Percentiles rank a stretch among this genome's conserved stretches.
Conservation (phyloP, 2,797 vertebrate genomes). For the Halcyon chelicuti region DNA sequence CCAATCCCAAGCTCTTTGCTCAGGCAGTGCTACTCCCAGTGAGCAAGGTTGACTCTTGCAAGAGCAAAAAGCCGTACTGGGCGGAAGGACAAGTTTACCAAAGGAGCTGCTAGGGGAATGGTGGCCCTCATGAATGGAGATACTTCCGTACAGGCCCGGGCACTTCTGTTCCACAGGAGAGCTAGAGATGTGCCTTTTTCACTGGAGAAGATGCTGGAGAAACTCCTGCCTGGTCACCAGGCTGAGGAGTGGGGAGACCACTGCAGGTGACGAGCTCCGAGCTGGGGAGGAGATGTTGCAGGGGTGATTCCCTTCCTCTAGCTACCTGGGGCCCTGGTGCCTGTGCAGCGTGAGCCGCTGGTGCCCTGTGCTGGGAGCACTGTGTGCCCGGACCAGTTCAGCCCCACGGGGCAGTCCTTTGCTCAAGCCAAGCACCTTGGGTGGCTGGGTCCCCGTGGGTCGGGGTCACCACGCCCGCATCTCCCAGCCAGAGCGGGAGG, state of each 20-base stretch:
- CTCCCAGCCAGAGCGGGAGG: neutral
- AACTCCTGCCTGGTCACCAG: neutral
- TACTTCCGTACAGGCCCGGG: neutral
- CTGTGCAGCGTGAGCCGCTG: neutral
- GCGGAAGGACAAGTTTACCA: neutral
- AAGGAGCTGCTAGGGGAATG: neutral
- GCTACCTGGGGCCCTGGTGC: neutral
- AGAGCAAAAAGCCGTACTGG: neutral
- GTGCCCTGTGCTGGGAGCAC: neutral
- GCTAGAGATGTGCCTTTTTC: neutral
- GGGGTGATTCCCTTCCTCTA: fast-evolving
- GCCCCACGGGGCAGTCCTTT: neutral
- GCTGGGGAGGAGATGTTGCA: neutral
- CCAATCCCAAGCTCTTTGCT: neutral
- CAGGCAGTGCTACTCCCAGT: neutral
- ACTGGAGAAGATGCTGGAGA: neutral
- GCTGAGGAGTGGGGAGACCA: neutral
- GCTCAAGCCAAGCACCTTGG: fast-evolving
- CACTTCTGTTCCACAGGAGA: neutral
- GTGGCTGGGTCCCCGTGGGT: neutral
- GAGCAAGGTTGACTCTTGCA: neutral
- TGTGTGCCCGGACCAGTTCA: neutral
- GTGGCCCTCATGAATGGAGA: neutral
- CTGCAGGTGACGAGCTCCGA: neutral
- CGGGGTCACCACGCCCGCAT: neutral